Conservation (phyloP, 2,888 invertebrate species). For the Automeris io region DNA sequence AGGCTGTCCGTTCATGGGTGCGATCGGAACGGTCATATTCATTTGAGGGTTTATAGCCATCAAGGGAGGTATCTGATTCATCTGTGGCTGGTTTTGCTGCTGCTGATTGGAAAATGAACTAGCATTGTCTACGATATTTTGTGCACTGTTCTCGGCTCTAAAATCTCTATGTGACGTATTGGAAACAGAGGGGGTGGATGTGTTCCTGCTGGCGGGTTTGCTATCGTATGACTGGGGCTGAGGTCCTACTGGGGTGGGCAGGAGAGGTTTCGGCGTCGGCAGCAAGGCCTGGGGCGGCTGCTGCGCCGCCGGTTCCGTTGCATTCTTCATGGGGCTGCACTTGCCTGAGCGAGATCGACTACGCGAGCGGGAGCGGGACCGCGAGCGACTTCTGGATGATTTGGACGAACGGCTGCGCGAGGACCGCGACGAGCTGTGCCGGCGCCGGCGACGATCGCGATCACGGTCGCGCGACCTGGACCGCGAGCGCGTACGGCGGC, state of each 20-base stretch:
- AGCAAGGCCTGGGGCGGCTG: constrained; percentile 41
- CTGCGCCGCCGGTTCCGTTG: constrained; percentile 43
- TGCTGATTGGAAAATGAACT: constrained; percentile 25
- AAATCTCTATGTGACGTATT: not conserved
- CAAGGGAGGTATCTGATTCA: constrained; percentile 52
- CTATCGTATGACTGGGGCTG: constrained; percentile 35
- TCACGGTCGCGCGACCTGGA: constrained; percentile 43
- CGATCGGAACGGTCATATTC: constrained; percentile 57
- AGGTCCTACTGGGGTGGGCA: constrained; percentile 51
- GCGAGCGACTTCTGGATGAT: constrained; percentile 55
- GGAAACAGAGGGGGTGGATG: constrained; percentile 25
- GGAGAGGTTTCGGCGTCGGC: constrained; percentile 42
- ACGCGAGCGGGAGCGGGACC: constrained; percentile 63
- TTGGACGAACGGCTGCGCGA: constrained; percentile 62
- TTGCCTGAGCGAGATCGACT: constrained; percentile 74
- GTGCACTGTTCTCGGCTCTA: not conserved
- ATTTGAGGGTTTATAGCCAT: constrained; percentile 64
- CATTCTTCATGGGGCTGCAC: constrained; percentile 64
- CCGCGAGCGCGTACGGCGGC: constrained; percentile 44
- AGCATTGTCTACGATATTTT: constrained; percentile 17
- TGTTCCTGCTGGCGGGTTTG: constrained; percentile 31
- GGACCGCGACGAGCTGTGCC: constrained; percentile 63
- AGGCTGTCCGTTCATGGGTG: constrained; percentile 47
- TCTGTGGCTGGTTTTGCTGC: constrained; percentile 16
- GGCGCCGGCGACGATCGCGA: constrained; percentile 60